phyloP scores from a whole-genome alignment of 2,888 invertebrate genomes.

The Pollenia angustigena region DNA sequence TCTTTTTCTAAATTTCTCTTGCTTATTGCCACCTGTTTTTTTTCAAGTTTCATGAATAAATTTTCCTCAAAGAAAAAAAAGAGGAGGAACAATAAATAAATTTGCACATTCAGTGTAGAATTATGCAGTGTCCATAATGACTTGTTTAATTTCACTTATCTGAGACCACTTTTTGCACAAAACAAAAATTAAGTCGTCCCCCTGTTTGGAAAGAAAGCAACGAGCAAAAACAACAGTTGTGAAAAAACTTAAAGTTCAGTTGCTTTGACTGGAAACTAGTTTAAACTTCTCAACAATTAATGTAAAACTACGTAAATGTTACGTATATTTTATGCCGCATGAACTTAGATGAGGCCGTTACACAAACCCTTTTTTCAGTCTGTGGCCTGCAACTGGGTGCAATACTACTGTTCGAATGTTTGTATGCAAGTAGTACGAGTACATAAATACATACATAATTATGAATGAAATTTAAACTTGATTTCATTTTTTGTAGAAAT shows the following conservation, averaged over 20 bases:
- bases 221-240: background rate
- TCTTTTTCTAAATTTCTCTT: background rate
- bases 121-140: slow-evolving; percentile 61
- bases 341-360: slow-evolving; percentile 15
- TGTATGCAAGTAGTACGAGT: background rate
- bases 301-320: background rate
- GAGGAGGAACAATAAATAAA: slow-evolving; percentile 16
- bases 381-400: slow-evolving; percentile 8
- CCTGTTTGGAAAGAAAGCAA: slow-evolving; percentile 6
- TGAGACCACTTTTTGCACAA: slow-evolving; percentile 11
- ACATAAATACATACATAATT: slow-evolving; percentile 45
- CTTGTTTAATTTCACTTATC: slow-evolving; percentile 53
- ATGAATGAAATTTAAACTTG: slow-evolving; percentile 70
- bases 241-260: background rate
- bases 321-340: slow-evolving; percentile 1
- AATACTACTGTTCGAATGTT: background rate
- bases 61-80: background rate
- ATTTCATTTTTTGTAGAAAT: slow-evolving; percentile 20
- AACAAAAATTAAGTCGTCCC: background rate
- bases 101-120: slow-evolving; percentile 31
- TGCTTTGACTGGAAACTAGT: background rate
- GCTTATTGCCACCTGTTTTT: slow-evolving; percentile 17
- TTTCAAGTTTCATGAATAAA: slow-evolving; percentile 2
- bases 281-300: background rate
- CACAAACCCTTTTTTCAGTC: slow-evolving; percentile 7